Percentiles rank a stretch among this genome's conserved stretches.
These are phyloP conservation scores for Trogon melanurus DNA, from an alignment of 2,113 vertebrate genomes.

Conservation along the genomic window DNA sequence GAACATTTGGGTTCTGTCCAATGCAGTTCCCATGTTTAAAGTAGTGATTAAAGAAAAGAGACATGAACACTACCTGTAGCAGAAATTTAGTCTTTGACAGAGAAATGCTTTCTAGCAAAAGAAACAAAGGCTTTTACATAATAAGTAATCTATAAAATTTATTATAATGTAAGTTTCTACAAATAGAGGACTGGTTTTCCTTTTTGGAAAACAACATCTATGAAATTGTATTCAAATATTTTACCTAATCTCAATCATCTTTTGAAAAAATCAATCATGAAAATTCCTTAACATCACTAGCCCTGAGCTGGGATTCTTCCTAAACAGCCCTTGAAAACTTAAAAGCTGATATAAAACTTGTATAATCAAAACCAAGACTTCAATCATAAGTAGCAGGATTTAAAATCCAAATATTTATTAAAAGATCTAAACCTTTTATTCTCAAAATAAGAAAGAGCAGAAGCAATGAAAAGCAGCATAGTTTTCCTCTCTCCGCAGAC, in stretches of 20 bases:
- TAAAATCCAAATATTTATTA: neutral
- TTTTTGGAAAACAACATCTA: neutral
- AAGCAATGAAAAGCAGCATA: neutral
- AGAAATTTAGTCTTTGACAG: neutral
- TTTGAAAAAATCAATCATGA: neutral
- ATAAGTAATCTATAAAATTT: neutral
- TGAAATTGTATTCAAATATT: neutral
- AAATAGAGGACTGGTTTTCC: neutral
- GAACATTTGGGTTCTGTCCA: conserved; percentile 24
- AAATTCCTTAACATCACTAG: neutral
- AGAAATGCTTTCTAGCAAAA: neutral
- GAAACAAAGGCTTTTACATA: neutral
- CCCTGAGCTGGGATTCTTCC: neutral
- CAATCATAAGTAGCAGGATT: neutral
- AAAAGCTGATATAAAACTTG: neutral
- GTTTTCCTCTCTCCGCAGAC: neutral
- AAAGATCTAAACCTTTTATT: neutral
- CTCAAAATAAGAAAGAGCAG: neutral
- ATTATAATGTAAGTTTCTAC: neutral
- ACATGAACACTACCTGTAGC: neutral
- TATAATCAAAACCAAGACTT: neutral
- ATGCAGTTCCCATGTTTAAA: neutral
- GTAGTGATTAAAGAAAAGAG: neutral
- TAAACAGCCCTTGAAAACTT: neutral
- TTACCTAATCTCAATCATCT: neutral